phyloP scores from a whole-genome alignment of 1,140 invertebrate species.

The Agrypnia vestita region DNA sequence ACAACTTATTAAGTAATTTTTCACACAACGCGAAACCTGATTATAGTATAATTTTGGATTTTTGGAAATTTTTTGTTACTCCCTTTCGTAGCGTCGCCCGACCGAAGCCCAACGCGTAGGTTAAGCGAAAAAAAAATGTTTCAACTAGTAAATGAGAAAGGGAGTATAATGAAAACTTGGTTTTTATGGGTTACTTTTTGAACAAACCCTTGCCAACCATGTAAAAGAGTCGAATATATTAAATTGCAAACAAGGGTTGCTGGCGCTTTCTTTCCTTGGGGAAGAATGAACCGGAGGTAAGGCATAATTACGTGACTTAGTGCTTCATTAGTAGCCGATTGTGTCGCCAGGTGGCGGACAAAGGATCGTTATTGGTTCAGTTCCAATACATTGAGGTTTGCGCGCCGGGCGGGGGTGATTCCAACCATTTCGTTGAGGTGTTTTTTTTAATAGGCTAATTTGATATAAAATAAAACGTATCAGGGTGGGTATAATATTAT shows the following conservation, averaged over 20 bases:
- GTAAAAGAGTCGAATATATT: not conserved
- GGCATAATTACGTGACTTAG: constrained; percentile 49
- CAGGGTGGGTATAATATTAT: too few species aligned
- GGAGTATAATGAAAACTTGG: too few species aligned
- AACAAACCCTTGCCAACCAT: too few species aligned
- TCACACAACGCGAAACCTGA: too few species aligned
- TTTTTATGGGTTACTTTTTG: too few species aligned
- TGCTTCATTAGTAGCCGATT: constrained; percentile 60
- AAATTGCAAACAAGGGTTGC: not conserved
- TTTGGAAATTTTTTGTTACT: too few species aligned
- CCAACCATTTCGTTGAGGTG: not conserved
- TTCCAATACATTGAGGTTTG: constrained; percentile 48
- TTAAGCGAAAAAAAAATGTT: too few species aligned
- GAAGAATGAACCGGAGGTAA: not conserved
- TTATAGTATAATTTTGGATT: too few species aligned
- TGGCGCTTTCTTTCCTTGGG: not conserved
- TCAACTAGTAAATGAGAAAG: too few species aligned
- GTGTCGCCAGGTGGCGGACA: constrained; percentile 53
- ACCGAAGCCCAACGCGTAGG: too few species aligned
- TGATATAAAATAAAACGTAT: not conserved
- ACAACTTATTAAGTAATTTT: too few species aligned
- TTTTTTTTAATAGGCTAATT: constrained; percentile 30
- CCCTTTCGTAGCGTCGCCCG: too few species aligned
- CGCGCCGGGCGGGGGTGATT: constrained; percentile 14
- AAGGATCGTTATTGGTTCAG: constrained; percentile 55